Evolutionary conservation across 2,797 vertebrate genomes (phyloP).

Genomic region (Dermochelys coriacea): DNA sequence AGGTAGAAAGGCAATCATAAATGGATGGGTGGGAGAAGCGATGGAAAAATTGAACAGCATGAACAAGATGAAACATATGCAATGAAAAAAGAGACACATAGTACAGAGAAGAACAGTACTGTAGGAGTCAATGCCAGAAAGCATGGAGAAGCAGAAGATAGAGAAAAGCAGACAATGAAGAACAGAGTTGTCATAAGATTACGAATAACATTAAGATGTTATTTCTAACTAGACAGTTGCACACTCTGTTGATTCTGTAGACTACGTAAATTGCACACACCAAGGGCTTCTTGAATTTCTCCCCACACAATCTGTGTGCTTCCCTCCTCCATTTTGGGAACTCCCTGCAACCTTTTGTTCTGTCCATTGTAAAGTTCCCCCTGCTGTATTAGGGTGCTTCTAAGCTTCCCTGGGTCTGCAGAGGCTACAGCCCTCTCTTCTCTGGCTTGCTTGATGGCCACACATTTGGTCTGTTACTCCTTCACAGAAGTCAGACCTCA

Average conservation of each 20-base stretch:
- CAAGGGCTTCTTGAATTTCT: background rate
- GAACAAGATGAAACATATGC: background rate
- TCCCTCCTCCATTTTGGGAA: background rate
- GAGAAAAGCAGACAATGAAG: background rate
- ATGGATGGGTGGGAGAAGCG: background rate
- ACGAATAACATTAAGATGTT: background rate
- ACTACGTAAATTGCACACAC: background rate
- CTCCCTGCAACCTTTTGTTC: background rate
- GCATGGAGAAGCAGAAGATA: background rate
- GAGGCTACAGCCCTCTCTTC: background rate
- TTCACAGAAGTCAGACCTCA: background rate
- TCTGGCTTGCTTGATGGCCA: background rate
- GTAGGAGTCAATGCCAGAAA: background rate
- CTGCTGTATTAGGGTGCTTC: background rate
- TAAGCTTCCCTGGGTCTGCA: background rate
- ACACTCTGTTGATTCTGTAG: background rate
- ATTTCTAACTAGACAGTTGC: background rate
- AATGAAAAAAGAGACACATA: background rate
- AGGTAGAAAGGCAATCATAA: background rate
- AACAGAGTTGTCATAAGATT: background rate
- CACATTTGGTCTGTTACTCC: background rate
- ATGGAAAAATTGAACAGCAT: background rate
- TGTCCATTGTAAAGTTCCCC: background rate
- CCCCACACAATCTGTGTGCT: background rate
- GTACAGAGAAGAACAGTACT: background rate